A percentile compares a stretch with the other conserved stretches of the same genome.
Conservation (phyloP, 2,113 vertebrate genomes). For the Xiphophorus hellerii region DNA sequence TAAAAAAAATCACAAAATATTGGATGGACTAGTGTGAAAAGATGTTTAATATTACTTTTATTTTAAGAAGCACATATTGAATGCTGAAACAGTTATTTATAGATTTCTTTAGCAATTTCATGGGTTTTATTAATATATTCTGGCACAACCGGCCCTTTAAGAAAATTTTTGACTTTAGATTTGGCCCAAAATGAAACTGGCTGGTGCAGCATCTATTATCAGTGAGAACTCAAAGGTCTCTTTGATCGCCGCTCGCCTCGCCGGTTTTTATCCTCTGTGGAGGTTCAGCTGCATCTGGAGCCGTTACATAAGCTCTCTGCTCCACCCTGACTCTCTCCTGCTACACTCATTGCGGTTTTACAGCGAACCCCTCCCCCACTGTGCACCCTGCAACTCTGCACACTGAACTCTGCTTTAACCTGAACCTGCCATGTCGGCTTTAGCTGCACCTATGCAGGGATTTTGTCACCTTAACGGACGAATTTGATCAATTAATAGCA, state of each 20-base stretch:
- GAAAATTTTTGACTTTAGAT: too few species aligned
- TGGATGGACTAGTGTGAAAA: too few species aligned
- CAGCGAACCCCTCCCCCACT: slow-evolving; percentile 13
- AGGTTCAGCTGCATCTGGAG: slow-evolving; percentile 62
- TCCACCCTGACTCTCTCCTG: slow-evolving; percentile 28
- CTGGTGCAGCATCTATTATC: slow-evolving; percentile 33
- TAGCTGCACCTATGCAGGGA: slow-evolving; percentile 4
- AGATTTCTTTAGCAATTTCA: too few species aligned
- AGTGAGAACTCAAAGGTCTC: slow-evolving; percentile 46
- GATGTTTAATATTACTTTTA: too few species aligned
- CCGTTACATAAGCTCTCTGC: slow-evolving; percentile 70
- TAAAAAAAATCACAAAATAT: too few species aligned
- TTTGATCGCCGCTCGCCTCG: slow-evolving; percentile 58
- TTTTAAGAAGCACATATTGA: too few species aligned
- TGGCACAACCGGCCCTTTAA: too few species aligned
- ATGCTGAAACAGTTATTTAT: too few species aligned
- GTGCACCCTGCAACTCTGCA: slow-evolving; percentile 22
- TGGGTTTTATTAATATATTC: too few species aligned
- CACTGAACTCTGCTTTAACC: slow-evolving; percentile 29
- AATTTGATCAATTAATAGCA: slow-evolving; percentile 24
- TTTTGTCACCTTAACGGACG: slow-evolving; percentile 1
- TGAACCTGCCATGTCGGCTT: slow-evolving; percentile 29
- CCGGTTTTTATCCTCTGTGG: slow-evolving; percentile 60
- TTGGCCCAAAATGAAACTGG: too few species aligned
- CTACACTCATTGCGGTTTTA: slow-evolving; percentile 53